Conservation (phyloP, 2,888 invertebrate species). For the Melieria crassipennis region DNA sequence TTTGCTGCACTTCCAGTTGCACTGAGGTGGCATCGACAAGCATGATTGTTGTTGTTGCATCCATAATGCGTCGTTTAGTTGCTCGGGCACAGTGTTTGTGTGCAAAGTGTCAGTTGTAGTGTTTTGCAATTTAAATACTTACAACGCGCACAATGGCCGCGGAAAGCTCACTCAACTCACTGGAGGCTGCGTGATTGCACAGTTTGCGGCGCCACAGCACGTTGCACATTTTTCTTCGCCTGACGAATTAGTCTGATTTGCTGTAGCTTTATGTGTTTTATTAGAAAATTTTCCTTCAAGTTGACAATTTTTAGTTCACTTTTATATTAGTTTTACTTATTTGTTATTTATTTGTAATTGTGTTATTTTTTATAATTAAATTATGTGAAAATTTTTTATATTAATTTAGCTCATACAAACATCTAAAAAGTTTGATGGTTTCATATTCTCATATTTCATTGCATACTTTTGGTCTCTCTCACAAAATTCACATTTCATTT, state of each 20-base stretch:
- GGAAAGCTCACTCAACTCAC: no score
- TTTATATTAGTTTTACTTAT: constrained; percentile 27
- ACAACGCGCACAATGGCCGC: no score
- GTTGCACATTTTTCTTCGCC: no score
- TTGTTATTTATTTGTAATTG: constrained; percentile 34
- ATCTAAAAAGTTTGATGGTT: neutral
- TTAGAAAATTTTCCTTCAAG: neutral
- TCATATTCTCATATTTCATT: constrained; percentile 27
- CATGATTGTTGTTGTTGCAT: constrained; percentile 56
- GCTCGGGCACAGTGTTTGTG: neutral
- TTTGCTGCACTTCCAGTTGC: constrained; percentile 47
- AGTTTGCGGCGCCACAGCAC: no score
- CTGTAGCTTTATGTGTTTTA: neutral
- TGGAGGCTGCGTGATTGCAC: no score
- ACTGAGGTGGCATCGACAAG: constrained; percentile 51
- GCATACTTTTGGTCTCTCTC: constrained; percentile 45
- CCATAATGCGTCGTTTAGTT: constrained; percentile 47
- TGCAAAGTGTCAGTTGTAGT: neutral
- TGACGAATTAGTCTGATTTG: no score
- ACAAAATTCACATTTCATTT: neutral
- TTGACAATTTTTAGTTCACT: neutral
- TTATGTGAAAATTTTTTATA: constrained; percentile 2
- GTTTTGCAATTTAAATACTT: no score
- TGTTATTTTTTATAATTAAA: constrained; percentile 16
- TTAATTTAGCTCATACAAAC: neutral